Percentiles rank a stretch among this genome's conserved stretches.
These are phyloP conservation scores for Gallinago stenura DNA, from an alignment of 2,797 vertebrate genomes.

Conservation along the genomic window DNA sequence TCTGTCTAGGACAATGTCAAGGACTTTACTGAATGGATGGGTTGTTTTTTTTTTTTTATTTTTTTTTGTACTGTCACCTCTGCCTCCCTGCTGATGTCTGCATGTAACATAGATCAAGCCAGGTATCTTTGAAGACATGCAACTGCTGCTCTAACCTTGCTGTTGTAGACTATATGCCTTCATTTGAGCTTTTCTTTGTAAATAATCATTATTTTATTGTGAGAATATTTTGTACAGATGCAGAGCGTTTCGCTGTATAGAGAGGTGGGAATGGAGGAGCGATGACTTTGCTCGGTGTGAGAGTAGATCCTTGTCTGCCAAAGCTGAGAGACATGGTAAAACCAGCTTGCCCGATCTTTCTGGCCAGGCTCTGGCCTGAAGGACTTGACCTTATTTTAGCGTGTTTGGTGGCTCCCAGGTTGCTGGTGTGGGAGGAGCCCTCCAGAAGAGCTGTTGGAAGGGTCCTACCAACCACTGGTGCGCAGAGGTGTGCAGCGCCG, in stretches of 20 bases:
- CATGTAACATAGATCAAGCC: neutral
- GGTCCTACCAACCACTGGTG: neutral
- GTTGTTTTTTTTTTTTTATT: no score
- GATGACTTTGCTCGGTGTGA: neutral
- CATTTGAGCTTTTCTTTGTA: neutral
- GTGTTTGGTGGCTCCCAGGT: neutral
- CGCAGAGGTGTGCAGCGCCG: fast-evolving
- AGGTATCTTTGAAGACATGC: neutral
- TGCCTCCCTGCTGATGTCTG: neutral
- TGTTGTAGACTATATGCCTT: neutral
- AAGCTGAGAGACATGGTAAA: fast-evolving
- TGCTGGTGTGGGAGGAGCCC: neutral
- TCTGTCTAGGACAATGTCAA: neutral
- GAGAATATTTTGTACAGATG: neutral
- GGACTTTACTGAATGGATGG: neutral
- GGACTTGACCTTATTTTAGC: neutral
- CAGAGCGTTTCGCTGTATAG: neutral
- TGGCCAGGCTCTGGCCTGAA: neutral
- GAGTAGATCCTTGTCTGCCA: neutral
- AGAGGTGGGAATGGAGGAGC: neutral
- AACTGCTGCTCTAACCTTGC: slow-evolving; percentile 42
- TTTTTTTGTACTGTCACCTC: neutral
- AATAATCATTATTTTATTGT: neutral
- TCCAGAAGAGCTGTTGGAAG: neutral
- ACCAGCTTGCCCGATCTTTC: neutral